Evolutionary conservation across 1,140 invertebrate genomes (phyloP).

Genomic region (Platyscapa corneri): DNA sequence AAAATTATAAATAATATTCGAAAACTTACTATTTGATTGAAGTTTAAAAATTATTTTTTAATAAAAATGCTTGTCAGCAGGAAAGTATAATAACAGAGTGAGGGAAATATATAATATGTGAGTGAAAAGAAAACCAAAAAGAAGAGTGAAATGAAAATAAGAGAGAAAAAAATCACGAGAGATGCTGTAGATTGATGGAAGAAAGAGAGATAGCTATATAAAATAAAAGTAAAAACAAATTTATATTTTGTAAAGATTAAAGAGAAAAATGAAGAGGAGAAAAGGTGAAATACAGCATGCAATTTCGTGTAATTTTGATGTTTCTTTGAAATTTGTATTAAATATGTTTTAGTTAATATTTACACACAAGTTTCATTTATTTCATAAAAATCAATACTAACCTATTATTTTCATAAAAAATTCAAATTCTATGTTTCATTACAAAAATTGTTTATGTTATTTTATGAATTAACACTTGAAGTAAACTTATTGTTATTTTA

Average conservation of each 20-base stretch:
- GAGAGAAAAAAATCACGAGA: conserved; percentile 1
- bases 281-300: background rate
- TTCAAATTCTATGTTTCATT: background rate
- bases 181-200: conserved; percentile 41
- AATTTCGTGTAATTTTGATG: conserved; percentile 39
- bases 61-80: conserved; percentile 17
- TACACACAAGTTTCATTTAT: background rate
- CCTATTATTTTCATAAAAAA: background rate
- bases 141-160: conserved; percentile 57
- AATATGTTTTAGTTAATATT: conserved; percentile 16
- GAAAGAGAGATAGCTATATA: conserved; percentile 45
- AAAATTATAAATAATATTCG: background rate
- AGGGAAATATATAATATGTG: conserved; percentile 35
- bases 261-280: conserved; percentile 15
- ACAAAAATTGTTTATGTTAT: background rate
- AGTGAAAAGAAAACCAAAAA: conserved; percentile 56
- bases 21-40: conserved; percentile 33
- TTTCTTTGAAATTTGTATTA: conserved; percentile 3
- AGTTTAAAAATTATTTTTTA: conserved; percentile 38
- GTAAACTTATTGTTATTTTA: background rate
- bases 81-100: conserved; percentile 46
- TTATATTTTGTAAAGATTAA: conserved; percentile 45
- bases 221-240: conserved; percentile 46
- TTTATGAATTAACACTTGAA: no score
- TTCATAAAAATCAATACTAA: background rate